Percentiles rank a stretch among this genome's conserved stretches.
phyloP scores from a whole-genome alignment of 1,140 invertebrate genomes.

The Cydia amplana region DNA sequence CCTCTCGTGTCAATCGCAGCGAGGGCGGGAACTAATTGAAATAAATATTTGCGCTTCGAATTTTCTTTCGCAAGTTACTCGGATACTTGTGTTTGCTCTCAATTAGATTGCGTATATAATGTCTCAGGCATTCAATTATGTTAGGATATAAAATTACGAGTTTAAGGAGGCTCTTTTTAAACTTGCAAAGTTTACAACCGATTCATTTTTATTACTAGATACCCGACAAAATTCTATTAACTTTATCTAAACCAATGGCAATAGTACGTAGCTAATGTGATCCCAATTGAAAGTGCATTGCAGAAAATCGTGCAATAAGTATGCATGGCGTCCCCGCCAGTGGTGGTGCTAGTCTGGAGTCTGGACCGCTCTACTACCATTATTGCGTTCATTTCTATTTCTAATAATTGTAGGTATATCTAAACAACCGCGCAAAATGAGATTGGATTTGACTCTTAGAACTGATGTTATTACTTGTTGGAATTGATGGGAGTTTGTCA shows the following conservation, averaged over 20 bases:
- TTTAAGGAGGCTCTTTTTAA: conserved; percentile 8
- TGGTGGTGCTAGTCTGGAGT: conserved; percentile 58
- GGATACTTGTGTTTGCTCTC: conserved; percentile 54
- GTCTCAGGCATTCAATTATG: neutral
- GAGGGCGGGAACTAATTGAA: conserved; percentile 67
- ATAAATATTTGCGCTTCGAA: conserved; percentile 76
- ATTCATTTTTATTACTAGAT: conserved; percentile 25
- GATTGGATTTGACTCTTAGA: conserved; percentile 20
- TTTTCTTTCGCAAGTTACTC: conserved; percentile 55
- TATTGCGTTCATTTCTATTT: conserved; percentile 28
- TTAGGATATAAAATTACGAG: conserved; percentile 1
- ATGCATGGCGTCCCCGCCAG: conserved; percentile 64
- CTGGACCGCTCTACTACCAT: conserved; percentile 20
- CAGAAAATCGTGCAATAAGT: conserved; percentile 75
- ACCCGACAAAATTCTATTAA: conserved; percentile 47
- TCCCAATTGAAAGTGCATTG: conserved; percentile 69
- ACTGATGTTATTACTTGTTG: conserved; percentile 6
- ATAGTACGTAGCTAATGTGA: conserved; percentile 68
- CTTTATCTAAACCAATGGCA: conserved; percentile 51
- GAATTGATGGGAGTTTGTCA: neutral
- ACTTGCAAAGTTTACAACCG: neutral
- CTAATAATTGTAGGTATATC: conserved; percentile 23
- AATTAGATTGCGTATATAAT: conserved; percentile 50
- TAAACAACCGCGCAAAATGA: conserved; percentile 9
- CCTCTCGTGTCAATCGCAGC: conserved; percentile 72